Conservation (phyloP, 2,888 invertebrate species). For the Mycalesis mineus region DNA sequence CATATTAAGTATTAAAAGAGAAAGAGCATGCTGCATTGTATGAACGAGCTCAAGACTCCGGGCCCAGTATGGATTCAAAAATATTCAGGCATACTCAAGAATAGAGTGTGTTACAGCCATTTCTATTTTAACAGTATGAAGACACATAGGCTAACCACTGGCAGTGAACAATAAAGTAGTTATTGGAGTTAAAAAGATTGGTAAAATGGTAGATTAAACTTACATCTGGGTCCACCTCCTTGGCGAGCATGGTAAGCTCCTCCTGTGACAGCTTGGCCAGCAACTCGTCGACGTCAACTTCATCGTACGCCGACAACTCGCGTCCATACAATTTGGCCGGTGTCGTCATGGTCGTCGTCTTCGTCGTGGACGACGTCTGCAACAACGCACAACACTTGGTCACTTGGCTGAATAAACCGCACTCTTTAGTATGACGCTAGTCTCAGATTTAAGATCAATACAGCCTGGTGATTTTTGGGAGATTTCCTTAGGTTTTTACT, state of each 20-base stretch:
- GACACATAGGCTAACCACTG: too few species aligned
- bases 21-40: too few species aligned
- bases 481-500: not conserved
- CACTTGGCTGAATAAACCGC: conserved; percentile 9
- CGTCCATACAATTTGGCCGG: conserved; percentile 93
- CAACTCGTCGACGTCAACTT: conserved; percentile 97
- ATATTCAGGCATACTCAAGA: too few species aligned
- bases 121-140: too few species aligned
- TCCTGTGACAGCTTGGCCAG: conserved; percentile 94
- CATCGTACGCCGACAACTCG: conserved; percentile 93
- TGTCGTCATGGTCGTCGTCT: conserved; percentile 93
- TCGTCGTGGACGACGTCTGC: conserved; percentile 93
- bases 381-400: conserved; percentile 45
- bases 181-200: too few species aligned
- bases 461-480: too few species aligned
- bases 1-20: too few species aligned
- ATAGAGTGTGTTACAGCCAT: too few species aligned
- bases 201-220: too few species aligned
- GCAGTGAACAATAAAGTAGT: too few species aligned
- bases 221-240: conserved; percentile 99
- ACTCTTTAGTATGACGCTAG: not conserved
- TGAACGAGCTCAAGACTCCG: too few species aligned
- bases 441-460: not conserved
- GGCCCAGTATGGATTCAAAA: too few species aligned
- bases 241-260: conserved; percentile 97